Conservation (phyloP, 2,888 invertebrate genomes). For the Protophormia terraenovae region DNA sequence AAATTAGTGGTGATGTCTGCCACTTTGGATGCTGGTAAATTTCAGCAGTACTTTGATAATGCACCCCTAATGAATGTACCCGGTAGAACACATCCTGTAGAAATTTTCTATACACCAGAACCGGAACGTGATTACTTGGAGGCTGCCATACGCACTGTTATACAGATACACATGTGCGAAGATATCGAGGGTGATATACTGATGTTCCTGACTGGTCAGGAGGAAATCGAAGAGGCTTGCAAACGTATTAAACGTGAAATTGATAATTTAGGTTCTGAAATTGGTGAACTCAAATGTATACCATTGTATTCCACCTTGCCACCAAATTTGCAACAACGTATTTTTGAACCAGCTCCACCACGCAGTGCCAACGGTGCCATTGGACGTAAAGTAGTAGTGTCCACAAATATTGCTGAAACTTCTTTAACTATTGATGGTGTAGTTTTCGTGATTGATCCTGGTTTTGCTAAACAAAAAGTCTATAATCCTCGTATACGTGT, state of each 20-base stretch:
- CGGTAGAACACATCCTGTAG: constrained; percentile 96
- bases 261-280: constrained; percentile 97
- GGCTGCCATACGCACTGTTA: constrained; percentile 98
- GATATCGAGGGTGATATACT: constrained; percentile 94
- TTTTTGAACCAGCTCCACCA: constrained; percentile 98
- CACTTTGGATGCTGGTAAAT: constrained; percentile 99
- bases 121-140: constrained; percentile 99
- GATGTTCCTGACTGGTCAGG: constrained; percentile 93
- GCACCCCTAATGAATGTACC: constrained; percentile 99
- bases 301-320: constrained; percentile 99
- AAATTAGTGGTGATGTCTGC: constrained; percentile 99
- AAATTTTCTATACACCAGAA: constrained; percentile 99
- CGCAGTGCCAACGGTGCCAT: constrained; percentile 93
- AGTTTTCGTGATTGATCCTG: constrained; percentile 99
- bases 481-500: constrained; percentile 89
- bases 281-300: constrained; percentile 98
- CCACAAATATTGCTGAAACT: constrained; percentile 99
- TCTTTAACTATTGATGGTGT: constrained; percentile 99
- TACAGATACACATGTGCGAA: constrained; percentile 97
- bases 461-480: constrained; percentile 99
- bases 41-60: constrained; percentile 99
- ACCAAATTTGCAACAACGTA: constrained; percentile 97
- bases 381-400: constrained; percentile 96
- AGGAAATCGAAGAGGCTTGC: constrained; percentile 99
- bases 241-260: constrained; percentile 97